phyloP scores from a whole-genome alignment of 2,888 invertebrate species.

The Asteroscopus sphinx region DNA sequence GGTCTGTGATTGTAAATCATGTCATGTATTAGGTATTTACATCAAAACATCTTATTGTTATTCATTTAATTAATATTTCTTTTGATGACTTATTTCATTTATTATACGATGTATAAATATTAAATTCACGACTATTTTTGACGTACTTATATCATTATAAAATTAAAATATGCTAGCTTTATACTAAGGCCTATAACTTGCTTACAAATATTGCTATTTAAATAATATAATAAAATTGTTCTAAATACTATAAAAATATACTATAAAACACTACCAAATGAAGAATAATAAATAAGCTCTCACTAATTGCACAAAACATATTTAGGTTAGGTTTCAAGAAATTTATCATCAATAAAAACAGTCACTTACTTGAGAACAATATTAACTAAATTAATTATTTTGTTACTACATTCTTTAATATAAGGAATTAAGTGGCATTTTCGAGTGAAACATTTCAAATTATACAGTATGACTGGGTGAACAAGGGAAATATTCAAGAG shows the following conservation, averaged over 20 bases:
- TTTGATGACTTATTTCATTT: not conserved
- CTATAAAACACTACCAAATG: too few species aligned
- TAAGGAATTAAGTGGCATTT: slow-evolving; percentile 22
- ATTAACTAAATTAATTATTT: too few species aligned
- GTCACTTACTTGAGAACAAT: too few species aligned
- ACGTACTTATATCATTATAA: not conserved
- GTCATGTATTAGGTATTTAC: too few species aligned
- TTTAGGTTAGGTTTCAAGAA: too few species aligned
- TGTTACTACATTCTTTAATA: slow-evolving; percentile 11
- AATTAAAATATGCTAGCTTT: slow-evolving; percentile 13
- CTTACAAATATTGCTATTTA: slow-evolving; percentile 29
- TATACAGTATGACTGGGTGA: too few species aligned
- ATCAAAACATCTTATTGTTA: too few species aligned
- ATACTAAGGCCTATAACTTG: slow-evolving; percentile 1
- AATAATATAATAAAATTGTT: slow-evolving; percentile 36
- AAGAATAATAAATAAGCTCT: slow-evolving; percentile 42
- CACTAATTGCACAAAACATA: slow-evolving; percentile 39
- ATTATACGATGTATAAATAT: not conserved
- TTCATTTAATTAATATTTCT: too few species aligned
- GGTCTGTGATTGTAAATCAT: too few species aligned
- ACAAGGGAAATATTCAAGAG: too few species aligned
- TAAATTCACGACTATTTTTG: not conserved
- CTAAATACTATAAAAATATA: slow-evolving; percentile 12
- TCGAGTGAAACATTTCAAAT: slow-evolving; percentile 6
- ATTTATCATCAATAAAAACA: too few species aligned